These are phyloP conservation scores for Hermaeophaga mercurialis DNA, from an alignment of 2,888 invertebrate species.

Conservation along the genomic window DNA sequence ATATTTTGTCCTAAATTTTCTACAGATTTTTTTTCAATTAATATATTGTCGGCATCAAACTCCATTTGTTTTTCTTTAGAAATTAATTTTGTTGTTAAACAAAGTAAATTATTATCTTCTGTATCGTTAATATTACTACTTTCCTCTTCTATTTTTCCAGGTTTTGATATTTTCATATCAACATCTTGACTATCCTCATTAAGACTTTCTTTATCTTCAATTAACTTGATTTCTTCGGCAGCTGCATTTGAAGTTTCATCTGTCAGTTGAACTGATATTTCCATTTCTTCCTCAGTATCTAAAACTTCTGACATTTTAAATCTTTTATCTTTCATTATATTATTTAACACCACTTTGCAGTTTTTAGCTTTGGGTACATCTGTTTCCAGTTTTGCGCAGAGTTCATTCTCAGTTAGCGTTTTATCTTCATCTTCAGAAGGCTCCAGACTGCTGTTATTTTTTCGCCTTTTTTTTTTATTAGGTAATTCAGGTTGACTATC, in stretches of 20 bases:
- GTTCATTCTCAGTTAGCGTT: constrained; percentile 1
- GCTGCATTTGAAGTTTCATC: background rate
- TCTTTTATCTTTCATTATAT: constrained; percentile 47
- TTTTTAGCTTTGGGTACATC: constrained; percentile 40
- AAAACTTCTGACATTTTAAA: constrained; percentile 34
- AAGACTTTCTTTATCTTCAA: too few species aligned
- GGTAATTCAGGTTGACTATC: constrained; percentile 33
- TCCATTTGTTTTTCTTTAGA: too few species aligned
- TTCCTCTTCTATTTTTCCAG: too few species aligned
- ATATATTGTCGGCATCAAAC: too few species aligned
- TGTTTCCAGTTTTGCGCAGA: constrained; percentile 10
- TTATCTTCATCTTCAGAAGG: constrained; percentile 14
- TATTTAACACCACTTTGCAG: constrained; percentile 51
- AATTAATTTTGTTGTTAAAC: too few species aligned
- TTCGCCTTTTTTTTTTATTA: constrained; percentile 23
- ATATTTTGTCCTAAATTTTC: too few species aligned
- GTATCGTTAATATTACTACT: too few species aligned
- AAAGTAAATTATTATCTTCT: too few species aligned
- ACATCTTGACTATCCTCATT: background rate
- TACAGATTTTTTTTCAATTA: too few species aligned
- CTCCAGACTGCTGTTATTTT: constrained; percentile 17
- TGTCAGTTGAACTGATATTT: constrained; percentile 11
- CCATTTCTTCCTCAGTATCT: constrained; percentile 20
- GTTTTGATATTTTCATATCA: too few species aligned
- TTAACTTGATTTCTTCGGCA: too few species aligned